Base-by-base conservation (phyloP, 2,888 invertebrate genomes). In the Halictus ligatus region DNA sequence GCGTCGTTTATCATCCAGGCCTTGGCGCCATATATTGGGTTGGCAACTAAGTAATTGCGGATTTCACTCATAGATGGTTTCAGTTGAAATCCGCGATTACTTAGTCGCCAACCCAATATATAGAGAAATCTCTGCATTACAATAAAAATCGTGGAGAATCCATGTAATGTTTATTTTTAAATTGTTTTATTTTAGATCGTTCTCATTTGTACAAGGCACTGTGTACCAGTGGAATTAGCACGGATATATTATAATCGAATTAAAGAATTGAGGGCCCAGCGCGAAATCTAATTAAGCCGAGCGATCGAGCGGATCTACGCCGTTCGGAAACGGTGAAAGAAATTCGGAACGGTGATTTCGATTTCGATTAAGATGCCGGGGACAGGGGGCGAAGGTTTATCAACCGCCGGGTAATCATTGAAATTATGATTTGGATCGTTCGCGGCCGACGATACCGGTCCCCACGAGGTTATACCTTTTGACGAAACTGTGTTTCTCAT, bases 371-470 rank as follows among this genome's bases (percentile, higher is more conserved):
- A 58, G 58, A 58, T 58, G 12, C n/a, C n/a, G 58, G 8, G 58
- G n/a, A 12, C n/a, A 58, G n/a, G 58, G 4, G 58, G 4, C 12
- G 58, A 12, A 58, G 58, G n/a, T 58, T 82, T 73, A 78, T 83
- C 75, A 78, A 35, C 69, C 69, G 54, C 73, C 48, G 18, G 80
- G 48, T 89, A 84, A 89, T 89, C 84, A 78, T 60, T 76, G 69
- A 84, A 89, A 84, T 87, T 84, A 87, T 58, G 81, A 87, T 86
- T 77, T 21, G 50, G 78, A 86, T 79, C 83, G 78, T 80, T 48
- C 29, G 60, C 35, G 58, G 18, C 71, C 48, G 29, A 50, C 21
- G 64, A 67, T 78, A 74, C 75, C 48, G 67, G 77, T 40, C 73
- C 64, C 46, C 25, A 25, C 43, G 72, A 69, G 60, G 29, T 72